These are phyloP conservation scores for Elachura formosa DNA, from an alignment of 2,113 vertebrate species.

Conservation along the genomic window DNA sequence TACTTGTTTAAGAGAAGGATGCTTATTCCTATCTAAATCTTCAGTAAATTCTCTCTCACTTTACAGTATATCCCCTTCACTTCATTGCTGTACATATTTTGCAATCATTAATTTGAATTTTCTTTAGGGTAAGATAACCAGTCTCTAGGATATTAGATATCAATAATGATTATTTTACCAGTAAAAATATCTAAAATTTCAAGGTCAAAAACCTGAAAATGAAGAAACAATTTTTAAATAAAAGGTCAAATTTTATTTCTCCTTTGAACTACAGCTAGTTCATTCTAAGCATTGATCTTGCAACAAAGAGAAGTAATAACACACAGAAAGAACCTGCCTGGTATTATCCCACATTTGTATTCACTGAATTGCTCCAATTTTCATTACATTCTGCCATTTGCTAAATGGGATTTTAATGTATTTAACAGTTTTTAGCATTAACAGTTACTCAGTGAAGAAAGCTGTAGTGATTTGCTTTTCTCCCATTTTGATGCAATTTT, in stretches of 20 bases:
- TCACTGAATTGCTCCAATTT: slow-evolving; percentile 63
- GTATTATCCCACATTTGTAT: slow-evolving; percentile 69
- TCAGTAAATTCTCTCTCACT: not conserved
- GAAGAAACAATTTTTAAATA: not conserved
- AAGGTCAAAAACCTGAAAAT: not conserved
- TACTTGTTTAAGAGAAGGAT: not conserved
- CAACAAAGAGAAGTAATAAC: slow-evolving; percentile 56
- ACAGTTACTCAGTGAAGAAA: slow-evolving; percentile 62
- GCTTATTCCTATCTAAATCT: not conserved
- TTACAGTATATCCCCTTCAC: not conserved
- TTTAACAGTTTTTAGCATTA: slow-evolving; percentile 72
- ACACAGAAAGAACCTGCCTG: slow-evolving; percentile 31
- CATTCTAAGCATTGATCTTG: slow-evolving; percentile 34
- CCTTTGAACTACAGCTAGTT: slow-evolving; percentile 45
- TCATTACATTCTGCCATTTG: slow-evolving; percentile 73
- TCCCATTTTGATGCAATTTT: slow-evolving; percentile 53
- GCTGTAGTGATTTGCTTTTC: slow-evolving; percentile 6
- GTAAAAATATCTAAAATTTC: not conserved
- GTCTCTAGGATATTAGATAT: not conserved
- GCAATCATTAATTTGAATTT: not conserved
- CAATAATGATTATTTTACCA: not conserved
- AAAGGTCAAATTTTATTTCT: slow-evolving; percentile 41
- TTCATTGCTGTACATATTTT: not conserved
- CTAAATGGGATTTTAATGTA: slow-evolving; percentile 77
- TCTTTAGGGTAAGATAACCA: not conserved